phyloP scores from a whole-genome alignment of 1,140 invertebrate species.

The Ips typographus region DNA sequence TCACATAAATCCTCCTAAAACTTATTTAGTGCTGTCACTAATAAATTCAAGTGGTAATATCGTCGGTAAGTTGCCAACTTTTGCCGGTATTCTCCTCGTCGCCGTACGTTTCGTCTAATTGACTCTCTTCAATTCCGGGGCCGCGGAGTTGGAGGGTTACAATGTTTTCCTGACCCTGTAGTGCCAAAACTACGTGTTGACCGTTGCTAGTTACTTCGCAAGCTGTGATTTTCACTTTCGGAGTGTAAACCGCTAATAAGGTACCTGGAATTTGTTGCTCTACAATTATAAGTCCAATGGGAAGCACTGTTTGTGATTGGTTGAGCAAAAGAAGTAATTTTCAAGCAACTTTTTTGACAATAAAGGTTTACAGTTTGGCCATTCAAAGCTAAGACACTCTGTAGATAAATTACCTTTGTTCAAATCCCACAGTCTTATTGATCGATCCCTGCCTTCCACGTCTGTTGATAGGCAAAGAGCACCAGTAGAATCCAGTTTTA shows the following conservation, averaged over 20 bases:
- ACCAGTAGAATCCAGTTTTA: constrained; percentile 71
- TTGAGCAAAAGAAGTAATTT: not conserved
- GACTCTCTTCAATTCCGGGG: constrained; percentile 51
- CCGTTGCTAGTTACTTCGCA: constrained; percentile 76
- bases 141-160: constrained; percentile 65
- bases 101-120: constrained; percentile 54
- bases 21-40: too few species aligned
- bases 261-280: constrained; percentile 58
- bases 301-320: constrained; percentile 1
- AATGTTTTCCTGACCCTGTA: constrained; percentile 63
- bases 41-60: constrained; percentile 26
- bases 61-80: constrained; percentile 54
- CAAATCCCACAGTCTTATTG: constrained; percentile 77
- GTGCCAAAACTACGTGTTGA: constrained; percentile 67
- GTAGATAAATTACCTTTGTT: constrained; percentile 61
- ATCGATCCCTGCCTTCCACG: constrained; percentile 66
- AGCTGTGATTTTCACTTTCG: constrained; percentile 70
- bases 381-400: not conserved
- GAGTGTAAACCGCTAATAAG: constrained; percentile 76
- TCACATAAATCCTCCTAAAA: too few species aligned
- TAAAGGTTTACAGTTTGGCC: not conserved
- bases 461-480: constrained; percentile 71
- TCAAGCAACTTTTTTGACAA: constrained; percentile 7
- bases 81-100: constrained; percentile 54
- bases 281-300: not conserved